These are phyloP conservation scores for Acheta domesticus DNA, from an alignment of 2,888 invertebrate genomes.

Conservation along the genomic window DNA sequence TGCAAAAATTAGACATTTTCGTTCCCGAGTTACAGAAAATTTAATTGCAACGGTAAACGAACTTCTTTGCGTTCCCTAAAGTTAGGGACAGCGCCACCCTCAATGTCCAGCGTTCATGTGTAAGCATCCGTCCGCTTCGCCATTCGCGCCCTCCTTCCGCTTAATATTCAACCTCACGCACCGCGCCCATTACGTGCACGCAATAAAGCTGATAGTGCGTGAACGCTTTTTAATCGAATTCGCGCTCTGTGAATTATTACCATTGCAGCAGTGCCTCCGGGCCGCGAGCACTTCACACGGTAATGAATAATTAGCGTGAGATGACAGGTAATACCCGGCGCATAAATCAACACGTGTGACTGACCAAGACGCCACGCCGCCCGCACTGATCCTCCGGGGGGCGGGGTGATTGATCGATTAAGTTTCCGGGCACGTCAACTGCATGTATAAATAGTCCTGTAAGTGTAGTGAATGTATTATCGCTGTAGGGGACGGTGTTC, in stretches of 20 bases:
- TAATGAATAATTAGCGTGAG: background rate
- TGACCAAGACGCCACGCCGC: background rate
- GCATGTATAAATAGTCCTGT: no score
- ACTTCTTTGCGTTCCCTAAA: no score
- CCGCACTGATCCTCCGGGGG: no score
- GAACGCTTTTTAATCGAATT: background rate
- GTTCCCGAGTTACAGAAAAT: no score
- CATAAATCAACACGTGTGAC: background rate
- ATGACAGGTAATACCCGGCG: constrained; percentile 1
- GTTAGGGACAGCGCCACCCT: no score
- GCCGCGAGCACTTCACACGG: background rate
- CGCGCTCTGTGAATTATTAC: background rate
- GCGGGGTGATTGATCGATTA: no score
- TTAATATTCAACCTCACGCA: background rate
- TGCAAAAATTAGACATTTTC: no score
- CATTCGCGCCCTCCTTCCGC: background rate
- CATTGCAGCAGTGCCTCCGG: background rate
- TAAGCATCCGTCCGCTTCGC: background rate
- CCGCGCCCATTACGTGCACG: background rate
- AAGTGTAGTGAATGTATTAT: no score
- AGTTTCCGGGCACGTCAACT: no score
- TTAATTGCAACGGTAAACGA: no score
- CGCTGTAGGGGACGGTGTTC: no score
- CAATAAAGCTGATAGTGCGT: background rate
- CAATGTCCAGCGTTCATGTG: background rate